A percentile compares a stretch with the other conserved stretches of the same genome.
Conservation (phyloP, 1,140 invertebrate species). For the Sitodiplosis mosellana region DNA sequence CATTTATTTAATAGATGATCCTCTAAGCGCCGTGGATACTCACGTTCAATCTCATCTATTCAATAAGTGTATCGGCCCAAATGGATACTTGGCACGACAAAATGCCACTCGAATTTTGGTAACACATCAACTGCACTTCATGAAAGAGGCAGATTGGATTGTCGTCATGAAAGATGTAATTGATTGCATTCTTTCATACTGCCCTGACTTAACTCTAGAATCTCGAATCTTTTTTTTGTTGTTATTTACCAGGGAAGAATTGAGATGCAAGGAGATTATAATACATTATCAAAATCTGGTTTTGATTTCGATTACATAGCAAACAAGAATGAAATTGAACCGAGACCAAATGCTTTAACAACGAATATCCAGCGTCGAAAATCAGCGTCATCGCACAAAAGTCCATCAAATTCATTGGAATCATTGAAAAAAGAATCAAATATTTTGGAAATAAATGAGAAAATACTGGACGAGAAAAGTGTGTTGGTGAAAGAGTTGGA, state of each 20-base stretch:
- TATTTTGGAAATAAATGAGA: background rate
- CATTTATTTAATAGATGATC: constrained; percentile 69
- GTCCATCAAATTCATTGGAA: background rate
- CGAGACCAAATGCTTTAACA: background rate
- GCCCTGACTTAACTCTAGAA: background rate
- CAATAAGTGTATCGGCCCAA: constrained; percentile 36
- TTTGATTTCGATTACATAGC: constrained; percentile 36
- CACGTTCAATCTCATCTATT: constrained; percentile 54
- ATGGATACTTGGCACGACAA: constrained; percentile 26
- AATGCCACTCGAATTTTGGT: constrained; percentile 45
- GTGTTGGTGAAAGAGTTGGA: background rate
- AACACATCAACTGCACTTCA: constrained; percentile 66
- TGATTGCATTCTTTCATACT: background rate
- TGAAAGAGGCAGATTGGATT: constrained; percentile 50
- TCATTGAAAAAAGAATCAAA: background rate
- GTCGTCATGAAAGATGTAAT: constrained; percentile 51
- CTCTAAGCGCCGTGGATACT: constrained; percentile 59
- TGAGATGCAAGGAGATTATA: constrained; percentile 41
- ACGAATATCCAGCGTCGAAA: background rate
- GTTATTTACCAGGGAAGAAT: constrained; percentile 20
- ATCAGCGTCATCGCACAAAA: background rate
- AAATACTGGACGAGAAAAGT: background rate
- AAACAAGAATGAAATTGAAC: constrained; percentile 7
- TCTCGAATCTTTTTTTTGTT: background rate
- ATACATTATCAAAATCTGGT: constrained; percentile 36